Base-by-base conservation (phyloP, 1,140 invertebrate genomes). In the Drosophila carrolli region DNA sequence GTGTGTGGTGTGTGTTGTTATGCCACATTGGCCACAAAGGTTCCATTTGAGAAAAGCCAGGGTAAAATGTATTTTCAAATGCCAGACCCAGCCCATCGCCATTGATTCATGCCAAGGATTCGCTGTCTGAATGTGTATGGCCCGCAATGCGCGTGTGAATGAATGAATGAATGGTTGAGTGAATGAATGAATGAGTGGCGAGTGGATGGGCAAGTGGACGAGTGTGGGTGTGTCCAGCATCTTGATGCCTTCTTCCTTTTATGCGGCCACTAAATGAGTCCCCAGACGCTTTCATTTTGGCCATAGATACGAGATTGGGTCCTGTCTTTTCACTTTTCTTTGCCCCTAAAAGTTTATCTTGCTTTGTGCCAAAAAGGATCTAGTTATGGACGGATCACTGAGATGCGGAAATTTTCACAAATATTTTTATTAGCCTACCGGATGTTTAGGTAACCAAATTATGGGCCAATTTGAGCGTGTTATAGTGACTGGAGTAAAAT, bases 31-130 rank as follows among this genome's bases (percentile, higher is more conserved):
- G 51, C 65, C 67, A 70, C 65, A 70, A 71, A 70, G 67, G 67
- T 71, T 56, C 65, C 37, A 46, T 55, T 55, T 53, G 38, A 44
- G 50, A n/a, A 32, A 27, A 11, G 27, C n/a, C 8, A 40, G 50
- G 9, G 37, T 11, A 40, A 68, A 76, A 75, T 59, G 73, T 75
- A 41, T 63, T 79, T 78, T 78, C 65, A 71, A 85, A 57, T 81
- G 63, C 57, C 78, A 56, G 41, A 59, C 50, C 50, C 62, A 37
- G 29, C 27, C 60, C 58, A 65, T 55, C 75, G 78, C 68, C 75
- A 86, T 82, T 88, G 83, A 86, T 76, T 86, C 83, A 72, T 66
- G 70, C 78, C 47, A 55, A 72, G 74, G 66, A 62, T 60, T 79
- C 71, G 57, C 59, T 73, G 73, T 44, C 37, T 59, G 63, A 76